Percentiles rank a stretch among this genome's conserved stretches.
Evolutionary conservation across 2,113 vertebrate species (phyloP).

Genomic region (Plectropomus leopardus): DNA sequence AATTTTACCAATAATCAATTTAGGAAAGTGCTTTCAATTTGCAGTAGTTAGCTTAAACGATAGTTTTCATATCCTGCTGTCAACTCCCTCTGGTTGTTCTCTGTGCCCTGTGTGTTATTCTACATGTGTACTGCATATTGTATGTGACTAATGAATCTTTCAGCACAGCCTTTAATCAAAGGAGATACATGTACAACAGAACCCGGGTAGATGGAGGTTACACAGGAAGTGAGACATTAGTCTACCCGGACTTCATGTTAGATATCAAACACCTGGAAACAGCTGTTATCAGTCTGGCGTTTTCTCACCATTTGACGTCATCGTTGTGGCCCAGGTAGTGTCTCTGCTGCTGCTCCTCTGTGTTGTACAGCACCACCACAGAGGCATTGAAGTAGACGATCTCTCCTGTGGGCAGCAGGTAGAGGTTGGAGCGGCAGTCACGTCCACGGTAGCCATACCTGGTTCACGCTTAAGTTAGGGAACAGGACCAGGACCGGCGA

Average conservation of each 20-base stretch:
- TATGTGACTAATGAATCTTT: neutral
- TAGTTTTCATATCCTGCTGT: neutral
- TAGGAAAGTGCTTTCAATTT: no score
- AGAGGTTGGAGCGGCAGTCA: conserved; percentile 92
- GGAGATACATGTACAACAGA: neutral
- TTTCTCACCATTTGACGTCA: conserved; percentile 92
- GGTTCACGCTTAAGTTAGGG: conserved; percentile 58
- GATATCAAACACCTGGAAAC: neutral
- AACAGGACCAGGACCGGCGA: conserved; percentile 8
- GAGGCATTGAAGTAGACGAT: conserved; percentile 94
- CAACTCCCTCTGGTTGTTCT: no score
- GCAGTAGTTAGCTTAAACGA: no score
- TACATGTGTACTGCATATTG: neutral
- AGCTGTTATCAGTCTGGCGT: no score
- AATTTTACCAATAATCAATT: no score
- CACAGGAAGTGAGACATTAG: neutral
- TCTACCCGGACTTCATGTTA: neutral
- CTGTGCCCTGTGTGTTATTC: neutral
- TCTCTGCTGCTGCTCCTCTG: conserved; percentile 91
- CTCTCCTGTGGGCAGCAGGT: conserved; percentile 93
- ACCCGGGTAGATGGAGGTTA: neutral
- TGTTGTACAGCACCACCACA: conserved; percentile 91
- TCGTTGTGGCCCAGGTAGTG: conserved; percentile 95
- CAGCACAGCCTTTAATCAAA: neutral
- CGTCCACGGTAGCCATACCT: conserved; percentile 93